Conservation (phyloP, 2,888 invertebrate genomes). For the Pyrrhosoma nymphula region DNA sequence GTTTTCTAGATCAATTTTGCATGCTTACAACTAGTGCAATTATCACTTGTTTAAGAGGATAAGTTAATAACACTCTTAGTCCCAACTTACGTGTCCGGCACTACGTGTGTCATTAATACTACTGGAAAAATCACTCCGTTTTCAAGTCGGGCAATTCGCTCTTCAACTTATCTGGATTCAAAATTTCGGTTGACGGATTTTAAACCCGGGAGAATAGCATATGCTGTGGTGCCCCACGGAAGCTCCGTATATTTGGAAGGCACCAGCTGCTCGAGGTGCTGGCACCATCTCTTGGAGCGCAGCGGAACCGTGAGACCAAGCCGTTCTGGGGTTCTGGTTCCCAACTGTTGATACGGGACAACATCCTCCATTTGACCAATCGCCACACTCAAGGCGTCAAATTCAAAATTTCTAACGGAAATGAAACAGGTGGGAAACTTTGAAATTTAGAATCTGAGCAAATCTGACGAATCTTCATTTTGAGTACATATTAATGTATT, state of each 20-base stretch:
- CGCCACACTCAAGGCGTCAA: neutral
- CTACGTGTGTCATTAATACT: too few relatives aligned
- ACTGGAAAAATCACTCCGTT: too few relatives aligned
- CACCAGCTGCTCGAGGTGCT: neutral
- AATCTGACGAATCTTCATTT: too few relatives aligned
- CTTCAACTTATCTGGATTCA: neutral
- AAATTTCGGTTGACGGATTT: neutral
- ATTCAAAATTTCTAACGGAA: neutral
- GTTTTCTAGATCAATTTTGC: too few relatives aligned
- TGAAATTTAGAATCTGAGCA: too few relatives aligned
- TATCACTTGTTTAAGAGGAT: too few relatives aligned
- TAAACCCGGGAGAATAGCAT: neutral
- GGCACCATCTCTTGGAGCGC: neutral
- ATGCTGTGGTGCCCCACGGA: neutral
- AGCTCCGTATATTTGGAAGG: neutral
- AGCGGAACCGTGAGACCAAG: neutral
- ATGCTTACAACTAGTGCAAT: too few relatives aligned
- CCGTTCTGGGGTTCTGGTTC: neutral
- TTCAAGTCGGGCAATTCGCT: too few relatives aligned
- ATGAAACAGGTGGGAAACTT: too few relatives aligned
- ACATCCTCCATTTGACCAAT: neutral
- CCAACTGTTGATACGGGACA: constrained; percentile 23
- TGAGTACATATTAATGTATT: too few relatives aligned
- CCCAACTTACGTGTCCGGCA: too few relatives aligned
- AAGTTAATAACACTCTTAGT: too few relatives aligned